Evolutionary conservation across 2,113 vertebrate genomes (phyloP), one percentile per base, ranked within the genome.

Genomic region (Dipodomys ordii): DNA sequence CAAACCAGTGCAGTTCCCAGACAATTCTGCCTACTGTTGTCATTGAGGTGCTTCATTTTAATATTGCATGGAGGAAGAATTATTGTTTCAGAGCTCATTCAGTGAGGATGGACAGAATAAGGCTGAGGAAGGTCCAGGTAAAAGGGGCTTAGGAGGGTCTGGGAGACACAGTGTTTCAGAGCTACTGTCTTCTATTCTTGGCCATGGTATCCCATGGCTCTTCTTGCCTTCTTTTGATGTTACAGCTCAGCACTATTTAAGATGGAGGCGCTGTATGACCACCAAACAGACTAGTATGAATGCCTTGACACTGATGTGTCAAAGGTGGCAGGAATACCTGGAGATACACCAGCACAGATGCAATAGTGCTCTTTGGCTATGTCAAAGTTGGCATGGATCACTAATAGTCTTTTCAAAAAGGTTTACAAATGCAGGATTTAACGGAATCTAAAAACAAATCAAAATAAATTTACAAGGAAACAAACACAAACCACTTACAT

Each of bases 401-500:
- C 18, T 6, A 67, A 8, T 2, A 8, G 68, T 28, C 46, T 93
- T 84, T 87, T 64, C 39, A 85, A 83, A 82, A 89, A 65, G 68
- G 35, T 46, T 57, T 87, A 49, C n/a, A 76, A 84, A 83, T 11
- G 57, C 7, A 64, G 35, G 25, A 82, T 13, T 65, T 93, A 71
- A 6, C 7, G 12, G 65, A 88, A 46, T 87, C 69, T 73, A 74
- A 80, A 73, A 73, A 91, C 6, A 53, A 84, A 76, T 27, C 62
- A 39, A 78, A 62, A 57, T 25, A 82, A 71, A 69, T 19, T 3
- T 9, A 20, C 68, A 79, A 86, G 32, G 28, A 81, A 92, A 88
- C 7, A 76, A 87, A 39, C 27, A 35, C 78, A 68, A 68, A 16
- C 53, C 96, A 98, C 99, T 99, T 98, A 99, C 99, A 97, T 97